These are phyloP conservation scores for Spilarctia lutea DNA, from an alignment of 2,888 invertebrate species.

Conservation along the genomic window DNA sequence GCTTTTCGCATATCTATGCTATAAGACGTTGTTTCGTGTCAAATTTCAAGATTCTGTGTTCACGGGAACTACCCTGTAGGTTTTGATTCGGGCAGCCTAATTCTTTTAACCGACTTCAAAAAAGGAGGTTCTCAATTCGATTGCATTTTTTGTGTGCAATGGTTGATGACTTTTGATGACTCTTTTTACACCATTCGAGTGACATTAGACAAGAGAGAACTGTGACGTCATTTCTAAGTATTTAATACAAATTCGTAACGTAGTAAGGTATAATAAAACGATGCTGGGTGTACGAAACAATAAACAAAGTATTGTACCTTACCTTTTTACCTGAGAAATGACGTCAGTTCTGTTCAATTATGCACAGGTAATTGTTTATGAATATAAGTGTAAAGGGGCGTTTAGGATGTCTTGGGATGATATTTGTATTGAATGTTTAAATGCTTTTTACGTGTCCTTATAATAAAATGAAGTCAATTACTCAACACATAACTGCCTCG, in stretches of 20 bases:
- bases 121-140: too few relatives aligned
- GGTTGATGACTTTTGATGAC: too few relatives aligned
- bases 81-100: too few relatives aligned
- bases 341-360: background rate
- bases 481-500: too few relatives aligned
- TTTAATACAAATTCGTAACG: background rate
- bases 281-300: background rate
- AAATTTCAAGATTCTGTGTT: too few relatives aligned
- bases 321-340: constrained; percentile 2
- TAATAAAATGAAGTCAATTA: too few relatives aligned
- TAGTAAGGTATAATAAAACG: background rate
- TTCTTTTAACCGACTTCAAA: too few relatives aligned
- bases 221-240: background rate
- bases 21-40: too few relatives aligned
- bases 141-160: too few relatives aligned
- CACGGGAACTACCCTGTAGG: too few relatives aligned
- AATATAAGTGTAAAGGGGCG: background rate
- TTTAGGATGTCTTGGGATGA: background rate
- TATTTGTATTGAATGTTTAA: background rate
- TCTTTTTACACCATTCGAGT: too few relatives aligned
- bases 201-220: background rate
- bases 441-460: background rate
- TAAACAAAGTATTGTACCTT: background rate
- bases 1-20: too few relatives aligned
- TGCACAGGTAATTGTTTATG: background rate